Percentiles rank a stretch among this genome's conserved stretches.
These are phyloP conservation scores for Cebidichthys violaceus DNA, from an alignment of 2,113 vertebrate genomes.

Conservation along the genomic window DNA sequence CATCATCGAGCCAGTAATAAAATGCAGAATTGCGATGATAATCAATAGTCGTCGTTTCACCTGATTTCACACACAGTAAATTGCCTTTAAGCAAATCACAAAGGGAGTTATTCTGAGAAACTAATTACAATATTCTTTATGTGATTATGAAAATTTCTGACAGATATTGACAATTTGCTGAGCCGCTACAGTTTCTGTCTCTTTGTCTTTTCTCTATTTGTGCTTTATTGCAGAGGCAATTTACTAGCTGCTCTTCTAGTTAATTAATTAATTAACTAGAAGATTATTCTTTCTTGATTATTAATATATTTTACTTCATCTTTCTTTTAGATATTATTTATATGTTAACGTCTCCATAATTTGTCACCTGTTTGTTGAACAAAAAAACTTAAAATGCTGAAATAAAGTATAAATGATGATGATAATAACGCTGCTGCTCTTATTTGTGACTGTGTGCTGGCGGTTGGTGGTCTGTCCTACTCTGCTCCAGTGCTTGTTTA, in stretches of 20 bases:
- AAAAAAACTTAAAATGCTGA: background rate
- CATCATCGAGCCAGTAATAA: constrained; percentile 29
- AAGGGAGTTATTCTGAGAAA: constrained; percentile 21
- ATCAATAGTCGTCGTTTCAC: constrained; percentile 64
- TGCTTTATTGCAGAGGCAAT: constrained; percentile 60
- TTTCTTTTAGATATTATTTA: background rate
- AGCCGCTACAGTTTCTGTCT: background rate
- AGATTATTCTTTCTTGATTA: background rate
- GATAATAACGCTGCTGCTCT: constrained; percentile 31
- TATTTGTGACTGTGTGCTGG: constrained; percentile 26
- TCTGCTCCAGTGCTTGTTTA: constrained; percentile 83
- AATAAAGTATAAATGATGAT: background rate
- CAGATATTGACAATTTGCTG: constrained; percentile 49
- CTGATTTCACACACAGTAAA: constrained; percentile 55
- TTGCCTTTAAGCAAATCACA: constrained; percentile 47
- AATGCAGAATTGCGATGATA: constrained; percentile 41
- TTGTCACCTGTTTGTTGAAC: background rate
- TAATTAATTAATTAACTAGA: background rate
- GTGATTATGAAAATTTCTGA: constrained; percentile 63
- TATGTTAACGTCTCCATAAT: background rate
- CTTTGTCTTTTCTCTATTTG: constrained; percentile 25
- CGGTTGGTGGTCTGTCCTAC: constrained; percentile 53
- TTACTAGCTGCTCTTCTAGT: constrained; percentile 2
- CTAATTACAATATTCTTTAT: constrained; percentile 66
- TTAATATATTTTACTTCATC: background rate